phyloP scores from a whole-genome alignment of 2,797 vertebrate species.

The Onychomys arenicola region DNA sequence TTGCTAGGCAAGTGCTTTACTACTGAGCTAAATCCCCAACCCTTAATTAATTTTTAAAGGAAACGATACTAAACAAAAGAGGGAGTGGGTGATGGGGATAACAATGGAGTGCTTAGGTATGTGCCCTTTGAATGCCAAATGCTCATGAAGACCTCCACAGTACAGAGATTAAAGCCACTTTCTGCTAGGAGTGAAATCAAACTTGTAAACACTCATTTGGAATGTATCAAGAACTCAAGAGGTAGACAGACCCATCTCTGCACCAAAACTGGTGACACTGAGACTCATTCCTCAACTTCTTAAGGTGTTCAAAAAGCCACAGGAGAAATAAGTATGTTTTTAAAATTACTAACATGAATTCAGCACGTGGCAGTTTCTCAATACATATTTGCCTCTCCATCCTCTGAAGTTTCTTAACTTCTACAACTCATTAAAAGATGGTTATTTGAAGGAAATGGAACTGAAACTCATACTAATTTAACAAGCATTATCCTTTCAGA shows the following conservation, averaged over 20 bases:
- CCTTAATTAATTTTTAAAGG: neutral
- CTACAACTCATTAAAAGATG: conserved; percentile 4
- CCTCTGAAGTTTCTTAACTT: neutral
- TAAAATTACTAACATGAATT: neutral
- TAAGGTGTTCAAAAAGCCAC: conserved; percentile 14
- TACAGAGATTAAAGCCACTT: neutral
- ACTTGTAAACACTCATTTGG: conserved; percentile 25
- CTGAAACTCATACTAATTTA: conserved; percentile 2
- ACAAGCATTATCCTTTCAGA: neutral
- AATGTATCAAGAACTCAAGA: neutral
- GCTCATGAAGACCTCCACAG: neutral
- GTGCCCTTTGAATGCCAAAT: neutral
- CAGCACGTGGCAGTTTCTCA: neutral
- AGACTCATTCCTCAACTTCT: neutral
- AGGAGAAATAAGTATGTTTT: neutral
- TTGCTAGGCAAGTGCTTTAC: too few relatives aligned
- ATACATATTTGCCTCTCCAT: neutral
- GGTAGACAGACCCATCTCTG: neutral
- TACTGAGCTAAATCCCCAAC: too few relatives aligned
- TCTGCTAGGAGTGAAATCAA: neutral
- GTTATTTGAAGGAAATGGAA: conserved; percentile 19
- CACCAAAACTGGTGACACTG: neutral
- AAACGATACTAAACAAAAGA: neutral
- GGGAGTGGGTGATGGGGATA: neutral
- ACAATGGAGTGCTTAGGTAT: neutral